phyloP scores from a whole-genome alignment of 1,140 invertebrate species.

The Ceratitis capitata region DNA sequence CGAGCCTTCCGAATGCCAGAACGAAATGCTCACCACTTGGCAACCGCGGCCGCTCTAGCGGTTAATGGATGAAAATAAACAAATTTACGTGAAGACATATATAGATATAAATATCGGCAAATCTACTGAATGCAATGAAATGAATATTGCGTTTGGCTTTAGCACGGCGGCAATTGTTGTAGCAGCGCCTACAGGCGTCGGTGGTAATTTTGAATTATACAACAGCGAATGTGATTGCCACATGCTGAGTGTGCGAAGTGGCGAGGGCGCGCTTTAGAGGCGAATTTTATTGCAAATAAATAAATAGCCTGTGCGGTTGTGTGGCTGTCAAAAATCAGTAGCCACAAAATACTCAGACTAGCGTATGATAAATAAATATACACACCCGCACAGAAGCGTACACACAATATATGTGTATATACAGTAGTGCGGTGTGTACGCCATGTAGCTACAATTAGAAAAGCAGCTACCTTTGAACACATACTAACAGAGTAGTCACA shows the following conservation, averaged over 20 bases:
- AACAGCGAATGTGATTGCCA: neutral
- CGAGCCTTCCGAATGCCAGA: too few species aligned
- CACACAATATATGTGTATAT: too few species aligned
- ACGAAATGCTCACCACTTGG: too few species aligned
- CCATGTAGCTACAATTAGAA: neutral
- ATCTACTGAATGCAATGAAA: slow-evolving; percentile 9
- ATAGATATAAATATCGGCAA: neutral
- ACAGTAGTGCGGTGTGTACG: neutral
- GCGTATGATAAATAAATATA: neutral
- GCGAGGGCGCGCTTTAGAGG: neutral
- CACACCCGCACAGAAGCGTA: neutral
- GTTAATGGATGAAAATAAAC: neutral
- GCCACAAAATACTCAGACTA: neutral
- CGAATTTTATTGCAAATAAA: neutral
- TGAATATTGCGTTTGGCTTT: neutral
- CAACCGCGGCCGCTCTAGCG: too few species aligned
- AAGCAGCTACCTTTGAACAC: neutral
- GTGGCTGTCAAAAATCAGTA: slow-evolving; percentile 4
- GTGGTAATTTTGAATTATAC: neutral
- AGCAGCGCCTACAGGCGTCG: neutral
- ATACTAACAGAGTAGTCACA: too few species aligned
- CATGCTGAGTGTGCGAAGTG: neutral
- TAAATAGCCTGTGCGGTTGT: too few species aligned
- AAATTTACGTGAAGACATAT: neutral
- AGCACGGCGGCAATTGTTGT: neutral